Percentiles rank a stretch among this genome's conserved stretches.
These are phyloP conservation scores for Antigone vipio DNA, from an alignment of 2,113 vertebrate genomes.

Conservation along the genomic window DNA sequence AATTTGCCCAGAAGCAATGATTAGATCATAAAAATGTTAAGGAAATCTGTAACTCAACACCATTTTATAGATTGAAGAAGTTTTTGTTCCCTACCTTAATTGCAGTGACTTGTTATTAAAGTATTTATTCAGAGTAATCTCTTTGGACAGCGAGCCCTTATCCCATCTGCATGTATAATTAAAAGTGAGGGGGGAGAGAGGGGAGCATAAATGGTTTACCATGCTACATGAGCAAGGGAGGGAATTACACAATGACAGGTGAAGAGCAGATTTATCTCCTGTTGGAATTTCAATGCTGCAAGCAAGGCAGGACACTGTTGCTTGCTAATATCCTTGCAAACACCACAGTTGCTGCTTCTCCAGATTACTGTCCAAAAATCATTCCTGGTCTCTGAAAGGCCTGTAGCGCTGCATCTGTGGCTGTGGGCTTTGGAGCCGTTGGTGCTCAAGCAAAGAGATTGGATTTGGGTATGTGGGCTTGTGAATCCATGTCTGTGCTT, in stretches of 20 bases:
- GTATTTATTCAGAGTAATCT: constrained; percentile 71
- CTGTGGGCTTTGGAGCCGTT: constrained; percentile 2
- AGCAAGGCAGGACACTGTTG: constrained; percentile 61
- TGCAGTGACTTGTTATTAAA: constrained; percentile 66
- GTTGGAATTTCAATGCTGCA: constrained; percentile 63
- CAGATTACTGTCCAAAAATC: constrained; percentile 54
- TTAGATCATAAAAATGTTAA: constrained; percentile 77
- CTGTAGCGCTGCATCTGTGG: constrained; percentile 20
- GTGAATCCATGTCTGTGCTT: constrained; percentile 32
- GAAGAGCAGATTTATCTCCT: constrained; percentile 58
- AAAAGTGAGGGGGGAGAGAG: constrained; percentile 53
- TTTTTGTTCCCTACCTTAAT: constrained; percentile 65
- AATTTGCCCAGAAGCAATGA: constrained; percentile 74
- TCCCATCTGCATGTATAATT: constrained; percentile 69
- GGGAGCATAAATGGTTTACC: constrained; percentile 47
- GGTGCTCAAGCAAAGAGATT: background rate
- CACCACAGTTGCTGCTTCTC: constrained; percentile 41
- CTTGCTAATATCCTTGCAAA: constrained; percentile 63
- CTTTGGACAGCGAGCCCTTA: constrained; percentile 69
- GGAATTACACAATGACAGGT: constrained; percentile 64
- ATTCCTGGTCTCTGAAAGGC: constrained; percentile 18
- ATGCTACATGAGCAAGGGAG: constrained; percentile 58
- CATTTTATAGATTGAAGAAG: constrained; percentile 71
- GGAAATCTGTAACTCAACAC: constrained; percentile 71
- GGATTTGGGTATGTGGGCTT: constrained; percentile 13